Evolutionary conservation across 2,797 vertebrate genomes (phyloP).

Genomic region (Ceryle rudis): DNA sequence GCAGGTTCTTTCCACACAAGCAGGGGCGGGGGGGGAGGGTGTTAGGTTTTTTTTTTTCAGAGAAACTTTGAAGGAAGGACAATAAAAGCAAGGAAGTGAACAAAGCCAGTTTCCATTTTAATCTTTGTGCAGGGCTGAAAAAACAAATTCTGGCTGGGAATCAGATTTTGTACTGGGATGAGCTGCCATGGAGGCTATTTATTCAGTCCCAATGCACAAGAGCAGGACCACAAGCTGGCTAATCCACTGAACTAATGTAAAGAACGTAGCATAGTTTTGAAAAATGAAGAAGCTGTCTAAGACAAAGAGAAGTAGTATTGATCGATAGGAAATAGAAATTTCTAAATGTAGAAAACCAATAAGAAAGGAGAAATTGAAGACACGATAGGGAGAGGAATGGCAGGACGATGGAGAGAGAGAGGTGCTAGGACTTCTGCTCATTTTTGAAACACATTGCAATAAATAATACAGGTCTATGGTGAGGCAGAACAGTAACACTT

Average conservation of each 20-base stretch:
- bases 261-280: not conserved
- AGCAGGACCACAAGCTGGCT: not conserved
- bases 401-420: not conserved
- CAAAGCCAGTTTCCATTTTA: not conserved
- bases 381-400: not conserved
- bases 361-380: not conserved
- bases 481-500: not conserved
- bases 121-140: not conserved
- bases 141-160: not conserved
- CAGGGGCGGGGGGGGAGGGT: too few species aligned
- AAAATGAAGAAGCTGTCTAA: not conserved
- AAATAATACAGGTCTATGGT: rapidly evolving
- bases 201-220: not conserved
- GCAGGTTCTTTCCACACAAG: not conserved
- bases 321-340: not conserved
- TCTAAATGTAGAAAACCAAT: not conserved
- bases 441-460: not conserved
- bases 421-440: not conserved
- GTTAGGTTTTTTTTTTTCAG: not conserved
- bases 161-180: not conserved
- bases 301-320: not conserved
- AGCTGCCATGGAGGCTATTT: not conserved
- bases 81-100: not conserved
- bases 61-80: not conserved
- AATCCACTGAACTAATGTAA: not conserved